Conservation (phyloP, 2,888 invertebrate species). For the Drosophila paranaensis region DNA sequence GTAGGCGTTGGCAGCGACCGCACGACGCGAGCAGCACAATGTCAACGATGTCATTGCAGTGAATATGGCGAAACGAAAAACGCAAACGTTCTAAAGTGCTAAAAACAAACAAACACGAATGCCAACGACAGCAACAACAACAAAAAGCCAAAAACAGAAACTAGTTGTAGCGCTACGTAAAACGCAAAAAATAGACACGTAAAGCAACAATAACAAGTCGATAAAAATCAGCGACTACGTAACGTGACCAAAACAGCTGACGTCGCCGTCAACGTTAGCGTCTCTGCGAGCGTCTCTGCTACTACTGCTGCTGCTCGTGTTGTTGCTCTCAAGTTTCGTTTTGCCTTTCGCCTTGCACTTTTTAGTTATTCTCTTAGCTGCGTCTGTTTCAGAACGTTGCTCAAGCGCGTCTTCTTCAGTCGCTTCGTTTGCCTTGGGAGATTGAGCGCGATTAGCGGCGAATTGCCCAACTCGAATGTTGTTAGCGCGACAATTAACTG, state of each 20-base stretch:
- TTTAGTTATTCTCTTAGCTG: conserved; percentile 67
- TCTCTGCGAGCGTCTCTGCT: conserved; percentile 24
- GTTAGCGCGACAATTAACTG: conserved; percentile 53
- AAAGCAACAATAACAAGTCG: conserved; percentile 37
- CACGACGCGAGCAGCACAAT: conserved; percentile 67
- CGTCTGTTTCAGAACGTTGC: conserved; percentile 67
- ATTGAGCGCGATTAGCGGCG: conserved; percentile 50
- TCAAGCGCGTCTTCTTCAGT: conserved; percentile 23
- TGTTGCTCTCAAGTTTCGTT: conserved; percentile 46
- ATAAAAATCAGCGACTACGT: conserved; percentile 35
- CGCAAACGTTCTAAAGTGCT: conserved; percentile 32
- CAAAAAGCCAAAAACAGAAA: conserved; percentile 51
- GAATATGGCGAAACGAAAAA: conserved; percentile 50
- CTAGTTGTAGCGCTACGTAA: conserved; percentile 61
- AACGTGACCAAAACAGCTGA: conserved; percentile 65
- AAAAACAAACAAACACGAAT: conserved; percentile 23
- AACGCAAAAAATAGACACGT: conserved; percentile 47
- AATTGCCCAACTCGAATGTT: conserved; percentile 73
- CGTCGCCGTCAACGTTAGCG: conserved; percentile 36
- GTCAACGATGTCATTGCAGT: conserved; percentile 65
- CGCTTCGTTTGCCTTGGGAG: conserved; percentile 48
- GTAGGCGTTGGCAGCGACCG: conserved; percentile 61
- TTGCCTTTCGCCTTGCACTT: conserved; percentile 69
- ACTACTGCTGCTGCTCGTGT: conserved; percentile 30
- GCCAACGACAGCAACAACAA: conserved; percentile 37